A percentile compares a stretch with the other conserved stretches of the same genome.
Conservation (phyloP, 2,113 vertebrate species). For the Manacus vitellinus region DNA sequence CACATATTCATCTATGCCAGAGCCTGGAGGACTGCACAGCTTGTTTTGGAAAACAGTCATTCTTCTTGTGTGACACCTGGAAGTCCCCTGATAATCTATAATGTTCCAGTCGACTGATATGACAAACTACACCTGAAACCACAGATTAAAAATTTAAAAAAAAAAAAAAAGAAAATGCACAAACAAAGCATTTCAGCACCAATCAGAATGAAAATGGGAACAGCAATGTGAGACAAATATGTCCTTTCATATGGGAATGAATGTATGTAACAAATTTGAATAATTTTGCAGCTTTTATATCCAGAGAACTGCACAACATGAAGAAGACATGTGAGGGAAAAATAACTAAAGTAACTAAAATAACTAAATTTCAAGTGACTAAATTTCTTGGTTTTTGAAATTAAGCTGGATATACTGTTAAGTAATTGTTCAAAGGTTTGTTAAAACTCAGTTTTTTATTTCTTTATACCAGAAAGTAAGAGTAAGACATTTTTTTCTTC, state of each 20-base stretch:
- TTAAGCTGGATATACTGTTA: background rate
- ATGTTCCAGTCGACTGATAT: background rate
- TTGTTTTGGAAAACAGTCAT: conserved; percentile 61
- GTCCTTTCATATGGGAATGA: background rate
- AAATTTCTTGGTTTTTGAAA: background rate
- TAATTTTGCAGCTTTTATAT: background rate
- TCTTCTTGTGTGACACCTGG: conserved; percentile 46
- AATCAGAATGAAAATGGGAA: background rate
- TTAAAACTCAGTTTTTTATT: background rate
- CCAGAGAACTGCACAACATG: background rate
- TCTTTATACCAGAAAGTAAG: background rate
- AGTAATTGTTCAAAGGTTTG: background rate
- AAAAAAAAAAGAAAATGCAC: background rate
- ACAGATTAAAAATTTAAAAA: background rate
- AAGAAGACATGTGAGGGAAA: background rate
- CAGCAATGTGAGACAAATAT: background rate
- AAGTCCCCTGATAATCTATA: conserved; percentile 42
- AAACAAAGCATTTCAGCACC: background rate
- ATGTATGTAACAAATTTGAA: background rate
- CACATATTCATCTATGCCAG: conserved; percentile 30
- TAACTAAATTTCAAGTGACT: background rate
- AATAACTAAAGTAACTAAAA: background rate
- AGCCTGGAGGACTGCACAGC: conserved; percentile 41
- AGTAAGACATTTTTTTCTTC: background rate
- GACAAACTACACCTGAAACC: conserved; percentile 50